Evolutionary conservation across 2,113 vertebrate species (phyloP).

Genomic region (Motacilla tschutschensis): DNA sequence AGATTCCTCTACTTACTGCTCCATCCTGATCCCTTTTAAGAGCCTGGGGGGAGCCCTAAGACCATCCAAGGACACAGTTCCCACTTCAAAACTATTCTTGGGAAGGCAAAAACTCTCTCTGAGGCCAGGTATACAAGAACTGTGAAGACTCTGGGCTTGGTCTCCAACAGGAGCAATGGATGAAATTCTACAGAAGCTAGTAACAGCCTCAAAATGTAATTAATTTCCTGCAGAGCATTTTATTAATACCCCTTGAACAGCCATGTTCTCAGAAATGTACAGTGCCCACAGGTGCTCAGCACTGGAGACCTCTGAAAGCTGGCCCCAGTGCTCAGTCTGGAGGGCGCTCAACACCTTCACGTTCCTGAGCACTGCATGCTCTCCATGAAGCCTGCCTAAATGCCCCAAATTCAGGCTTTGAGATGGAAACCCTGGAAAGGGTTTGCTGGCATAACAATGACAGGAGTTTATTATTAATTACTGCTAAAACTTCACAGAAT

Average conservation of each 20-base stretch:
- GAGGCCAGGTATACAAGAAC: neutral
- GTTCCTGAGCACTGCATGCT: fast-evolving
- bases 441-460: neutral
- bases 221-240: neutral
- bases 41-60: neutral
- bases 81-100: neutral
- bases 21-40: neutral
- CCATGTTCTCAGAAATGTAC: neutral
- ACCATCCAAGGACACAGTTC: neutral
- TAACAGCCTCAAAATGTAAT: neutral
- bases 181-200: slow-evolving; percentile 6
- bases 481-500: neutral
- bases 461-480: neutral
- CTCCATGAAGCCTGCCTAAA: neutral
- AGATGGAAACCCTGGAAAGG: neutral
- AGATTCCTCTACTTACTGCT: neutral
- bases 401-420: neutral
- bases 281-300: neutral
- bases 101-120: neutral
- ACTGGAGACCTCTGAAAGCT: neutral
- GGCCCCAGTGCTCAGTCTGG: neutral
- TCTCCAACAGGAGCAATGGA: neutral
- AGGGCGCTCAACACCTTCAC: neutral
- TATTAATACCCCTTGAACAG: neutral
- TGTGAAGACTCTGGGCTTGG: neutral